Base-by-base conservation (phyloP, 2,113 vertebrate genomes). In the Mobula hypostoma region DNA sequence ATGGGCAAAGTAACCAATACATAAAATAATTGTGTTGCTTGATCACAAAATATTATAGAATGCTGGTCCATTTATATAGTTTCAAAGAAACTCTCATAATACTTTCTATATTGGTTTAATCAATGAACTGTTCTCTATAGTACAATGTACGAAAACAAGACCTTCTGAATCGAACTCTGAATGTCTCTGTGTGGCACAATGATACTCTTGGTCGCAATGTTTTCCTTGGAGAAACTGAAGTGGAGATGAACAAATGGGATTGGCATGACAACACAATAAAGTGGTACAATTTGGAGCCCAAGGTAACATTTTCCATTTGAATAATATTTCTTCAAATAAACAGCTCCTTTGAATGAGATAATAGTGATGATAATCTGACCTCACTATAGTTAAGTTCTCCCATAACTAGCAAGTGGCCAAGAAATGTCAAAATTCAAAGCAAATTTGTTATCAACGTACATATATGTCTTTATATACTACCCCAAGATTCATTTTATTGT, bases 111-210 rank as follows among this genome's bases (percentile, higher is more conserved):
- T 15, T 76, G 36, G 14, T 93, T 93, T 70, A 93, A 24, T 74
- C 74, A 5, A 76, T 93, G 29, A 19, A 29, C 3, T 90, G 7
- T 66, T 90, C 68, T 93, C 74, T 93, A 78, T 94, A 96, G 95
- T 96, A 96, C 94, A 96, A 95, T 58, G 94, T 96, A 80, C 94
- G 94, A 15, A 95, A 95, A 66, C 94, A 95, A 94, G 95, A 95
- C 48, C 78, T 96, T 27, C 94, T 80, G 11, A 94, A 72, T 48
- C 94, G 94, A 94, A 95, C 94, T 48, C 77, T 96, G 93, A 95
- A 95, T 94, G 68, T 96, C 40, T 95, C 95, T 15, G 95, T 96
- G 76, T 96, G 95, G 95, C 95, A 96, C 95, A 95, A 95, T 83
- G 95, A 96, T 94, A 94, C 95, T 19, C 94, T 94, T 77, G 95